A percentile compares a stretch with the other conserved stretches of the same genome.
These are phyloP conservation scores for Desoria tigrina DNA, from an alignment of 2,888 invertebrate species.

Conservation along the genomic window DNA sequence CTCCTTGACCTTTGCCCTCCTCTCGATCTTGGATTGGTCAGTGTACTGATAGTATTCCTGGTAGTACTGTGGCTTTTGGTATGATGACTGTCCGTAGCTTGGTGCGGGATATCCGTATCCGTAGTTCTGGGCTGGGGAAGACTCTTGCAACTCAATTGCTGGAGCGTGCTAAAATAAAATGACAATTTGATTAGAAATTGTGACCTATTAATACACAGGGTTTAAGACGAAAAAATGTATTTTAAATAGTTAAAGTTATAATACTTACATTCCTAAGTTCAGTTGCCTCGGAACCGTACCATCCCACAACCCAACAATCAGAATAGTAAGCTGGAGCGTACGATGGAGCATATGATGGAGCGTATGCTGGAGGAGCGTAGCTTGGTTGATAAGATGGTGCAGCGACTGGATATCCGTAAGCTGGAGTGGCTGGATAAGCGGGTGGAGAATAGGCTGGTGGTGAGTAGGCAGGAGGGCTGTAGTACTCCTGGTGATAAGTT, in stretches of 20 bases:
- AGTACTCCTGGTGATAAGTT: conserved; percentile 34
- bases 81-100: conserved; percentile 17
- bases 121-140: conserved; percentile 16
- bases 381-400: background rate
- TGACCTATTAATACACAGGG: background rate
- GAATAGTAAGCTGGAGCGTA: conserved; percentile 38
- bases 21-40: conserved; percentile 44
- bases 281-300: conserved; percentile 45
- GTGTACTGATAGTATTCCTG: conserved; percentile 37
- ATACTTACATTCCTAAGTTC: conserved; percentile 47
- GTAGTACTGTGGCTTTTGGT: conserved; percentile 38
- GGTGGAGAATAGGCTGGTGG: conserved; percentile 26
- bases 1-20: conserved; percentile 48
- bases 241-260: background rate
- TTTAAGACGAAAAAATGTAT: no score
- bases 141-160: conserved; percentile 29
- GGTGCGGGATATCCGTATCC: conserved; percentile 28
- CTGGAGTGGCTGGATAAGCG: conserved; percentile 13
- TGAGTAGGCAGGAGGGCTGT: conserved; percentile 19
- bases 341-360: conserved; percentile 17
- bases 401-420: conserved; percentile 1
- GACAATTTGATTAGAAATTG: background rate
- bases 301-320: conserved; percentile 51
- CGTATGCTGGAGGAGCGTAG: conserved; percentile 15
- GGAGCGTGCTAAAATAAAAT: conserved; percentile 37